Conservation (phyloP, 2,113 vertebrate species). For the Drymodes brunneopygia region DNA sequence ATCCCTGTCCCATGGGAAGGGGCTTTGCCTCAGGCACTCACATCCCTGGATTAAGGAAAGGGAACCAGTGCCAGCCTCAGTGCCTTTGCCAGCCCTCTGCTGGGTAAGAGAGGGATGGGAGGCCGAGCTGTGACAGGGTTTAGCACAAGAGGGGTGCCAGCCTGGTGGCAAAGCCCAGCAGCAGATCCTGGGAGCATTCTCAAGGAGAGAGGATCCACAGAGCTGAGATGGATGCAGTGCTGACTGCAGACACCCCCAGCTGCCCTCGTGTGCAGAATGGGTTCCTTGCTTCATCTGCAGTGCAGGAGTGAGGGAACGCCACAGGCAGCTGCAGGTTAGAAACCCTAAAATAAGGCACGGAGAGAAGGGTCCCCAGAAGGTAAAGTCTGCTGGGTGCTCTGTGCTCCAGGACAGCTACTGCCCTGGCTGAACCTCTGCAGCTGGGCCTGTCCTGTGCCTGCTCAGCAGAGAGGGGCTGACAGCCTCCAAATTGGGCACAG, state of each 20-base stretch:
- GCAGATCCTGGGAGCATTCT: neutral
- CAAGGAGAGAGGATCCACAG: neutral
- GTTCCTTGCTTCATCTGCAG: rapidly evolving
- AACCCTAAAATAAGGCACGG: neutral
- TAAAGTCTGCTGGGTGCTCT: neutral
- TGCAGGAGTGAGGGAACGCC: neutral
- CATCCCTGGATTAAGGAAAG: neutral
- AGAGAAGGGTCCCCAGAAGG: neutral
- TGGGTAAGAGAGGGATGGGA: neutral
- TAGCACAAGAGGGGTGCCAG: neutral
- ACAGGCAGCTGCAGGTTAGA: neutral
- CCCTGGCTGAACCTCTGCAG: neutral
- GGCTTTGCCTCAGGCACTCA: neutral
- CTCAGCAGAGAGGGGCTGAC: neutral
- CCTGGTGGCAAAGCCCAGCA: neutral
- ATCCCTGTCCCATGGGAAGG: neutral
- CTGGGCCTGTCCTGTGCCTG: neutral
- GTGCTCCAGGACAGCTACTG: neutral
- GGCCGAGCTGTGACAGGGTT: rapidly evolving
- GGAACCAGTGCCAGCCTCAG: neutral
- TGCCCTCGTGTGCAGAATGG: rapidly evolving
- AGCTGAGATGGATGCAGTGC: neutral
- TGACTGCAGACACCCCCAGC: neutral
- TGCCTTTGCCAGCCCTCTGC: neutral
- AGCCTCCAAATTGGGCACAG: rapidly evolving